Base-by-base conservation (phyloP, 2,797 vertebrate genomes). In the Adelosebastes latens region DNA sequence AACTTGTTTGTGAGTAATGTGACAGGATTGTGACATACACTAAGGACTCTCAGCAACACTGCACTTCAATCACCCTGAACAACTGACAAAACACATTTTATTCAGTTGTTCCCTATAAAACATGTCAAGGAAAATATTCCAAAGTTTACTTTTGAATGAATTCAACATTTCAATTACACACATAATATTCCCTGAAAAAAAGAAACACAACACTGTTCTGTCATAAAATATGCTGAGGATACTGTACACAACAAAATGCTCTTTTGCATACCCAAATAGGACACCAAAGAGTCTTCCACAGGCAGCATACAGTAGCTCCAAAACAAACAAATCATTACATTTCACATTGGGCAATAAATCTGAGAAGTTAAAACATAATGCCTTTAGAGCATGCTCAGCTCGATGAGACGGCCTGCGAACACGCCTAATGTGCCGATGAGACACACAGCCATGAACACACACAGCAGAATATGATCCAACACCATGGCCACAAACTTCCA, bases 401-500 rank as follows among this genome's bases (percentile, higher is more conserved):
- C 97, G 91, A 99, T 97, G 79, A 99, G 97, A 70, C 98, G 97
- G 34, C 97, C 97, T 56, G 97, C 97, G 78, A 99, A 99, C 78
- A 99, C 97, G 0, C 95, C 97, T 53, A 97, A 79, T 2, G 98
- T 99, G 72, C 98, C 98, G 20, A 98, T 97, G 79, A 99, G 96
- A 88, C 98, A 99, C 82, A 99, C 97, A 0, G 97, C 86, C 97
- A 99, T 98, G 93, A 99, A 99, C 87, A 99, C 96, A 49, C 96
- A 98, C 6, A 99, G 96, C 84, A 99, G 96, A 81, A 99, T 96
- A 90, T 99, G 98, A 92, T 99, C 98, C 89, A 99, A 79, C 75
- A 99, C 98, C 98, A 99, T 99, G 0, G 98, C 98, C 34, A 99
- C 98, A 46, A 98, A 99, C 91, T 98, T 99, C 98, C 98, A 99